phyloP scores from a whole-genome alignment of 2,113 vertebrate genomes.

The Calidris pygmaea region DNA sequence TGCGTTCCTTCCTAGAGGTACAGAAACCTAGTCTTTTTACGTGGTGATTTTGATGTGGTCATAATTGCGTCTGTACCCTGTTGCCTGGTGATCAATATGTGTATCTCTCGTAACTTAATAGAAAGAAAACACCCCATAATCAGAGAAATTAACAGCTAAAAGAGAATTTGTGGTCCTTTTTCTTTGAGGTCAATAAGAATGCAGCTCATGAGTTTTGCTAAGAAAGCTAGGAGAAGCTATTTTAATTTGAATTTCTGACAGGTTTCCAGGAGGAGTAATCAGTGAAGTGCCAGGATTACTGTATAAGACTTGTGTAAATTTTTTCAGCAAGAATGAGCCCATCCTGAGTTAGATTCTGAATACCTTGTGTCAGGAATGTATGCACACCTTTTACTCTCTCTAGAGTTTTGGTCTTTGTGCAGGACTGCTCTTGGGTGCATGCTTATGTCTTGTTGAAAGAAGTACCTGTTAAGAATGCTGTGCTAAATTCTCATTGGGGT shows the following conservation, averaged over 20 bases:
- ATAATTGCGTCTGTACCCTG: background rate
- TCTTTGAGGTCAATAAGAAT: background rate
- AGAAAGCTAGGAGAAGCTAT: background rate
- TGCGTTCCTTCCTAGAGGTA: background rate
- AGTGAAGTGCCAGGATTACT: background rate
- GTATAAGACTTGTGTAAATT: background rate
- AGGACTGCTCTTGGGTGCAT: background rate
- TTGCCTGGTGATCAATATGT: background rate
- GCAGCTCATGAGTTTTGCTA: background rate
- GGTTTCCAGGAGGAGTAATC: background rate
- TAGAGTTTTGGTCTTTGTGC: background rate
- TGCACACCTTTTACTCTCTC: background rate
- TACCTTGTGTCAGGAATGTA: background rate
- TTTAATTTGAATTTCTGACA: background rate
- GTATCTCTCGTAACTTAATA: background rate
- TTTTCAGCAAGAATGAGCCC: background rate
- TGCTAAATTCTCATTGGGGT: background rate
- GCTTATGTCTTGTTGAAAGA: background rate
- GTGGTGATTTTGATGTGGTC: background rate
- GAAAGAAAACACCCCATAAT: background rate
- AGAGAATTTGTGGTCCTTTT: background rate
- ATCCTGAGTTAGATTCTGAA: background rate
- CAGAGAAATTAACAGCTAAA: background rate
- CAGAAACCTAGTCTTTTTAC: background rate
- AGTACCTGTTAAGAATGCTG: background rate